Percentiles rank a stretch among this genome's conserved stretches.
phyloP scores from a whole-genome alignment of 37 sponge, comb jelly and placozoan species.

The Corticium candelabrum region DNA sequence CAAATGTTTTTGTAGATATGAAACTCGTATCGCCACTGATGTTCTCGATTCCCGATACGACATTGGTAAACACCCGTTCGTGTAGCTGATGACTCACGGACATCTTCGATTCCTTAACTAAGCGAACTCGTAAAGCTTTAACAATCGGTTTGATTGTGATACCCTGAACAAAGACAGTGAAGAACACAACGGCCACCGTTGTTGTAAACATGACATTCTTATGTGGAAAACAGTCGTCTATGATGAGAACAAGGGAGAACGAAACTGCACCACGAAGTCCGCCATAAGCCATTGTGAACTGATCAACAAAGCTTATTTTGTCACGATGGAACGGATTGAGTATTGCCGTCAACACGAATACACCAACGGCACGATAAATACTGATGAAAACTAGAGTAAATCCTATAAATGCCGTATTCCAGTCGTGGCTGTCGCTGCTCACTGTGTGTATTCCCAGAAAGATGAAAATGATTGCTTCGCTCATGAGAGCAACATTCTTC shows the following conservation, averaged over 20 bases:
- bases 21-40: no score
- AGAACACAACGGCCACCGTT: constrained; percentile 56
- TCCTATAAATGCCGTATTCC: constrained; percentile 41
- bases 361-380: neutral
- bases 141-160: no score
- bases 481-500: no score
- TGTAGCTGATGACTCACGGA: no score
- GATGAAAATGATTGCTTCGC: constrained; percentile 82
- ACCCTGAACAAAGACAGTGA: constrained; percentile 93
- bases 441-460: constrained; percentile 78
- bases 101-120: no score
- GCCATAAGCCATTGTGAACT: constrained; percentile 44
- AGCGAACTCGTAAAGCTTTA: no score
- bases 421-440: no score
- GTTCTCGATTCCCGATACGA: no score
- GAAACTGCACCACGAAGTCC: constrained; percentile 93
- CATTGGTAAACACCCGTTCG: no score
- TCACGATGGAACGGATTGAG: neutral
- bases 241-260: constrained; percentile 65
- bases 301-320: neutral
- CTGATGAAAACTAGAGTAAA: constrained; percentile 35
- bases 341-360: neutral
- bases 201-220: constrained; percentile 44
- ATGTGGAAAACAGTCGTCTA: neutral
- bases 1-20: no score